Percentiles rank a stretch among this genome's conserved stretches.
Conservation (phyloP, 2,797 vertebrate genomes). For the Crocidura indochinensis region DNA sequence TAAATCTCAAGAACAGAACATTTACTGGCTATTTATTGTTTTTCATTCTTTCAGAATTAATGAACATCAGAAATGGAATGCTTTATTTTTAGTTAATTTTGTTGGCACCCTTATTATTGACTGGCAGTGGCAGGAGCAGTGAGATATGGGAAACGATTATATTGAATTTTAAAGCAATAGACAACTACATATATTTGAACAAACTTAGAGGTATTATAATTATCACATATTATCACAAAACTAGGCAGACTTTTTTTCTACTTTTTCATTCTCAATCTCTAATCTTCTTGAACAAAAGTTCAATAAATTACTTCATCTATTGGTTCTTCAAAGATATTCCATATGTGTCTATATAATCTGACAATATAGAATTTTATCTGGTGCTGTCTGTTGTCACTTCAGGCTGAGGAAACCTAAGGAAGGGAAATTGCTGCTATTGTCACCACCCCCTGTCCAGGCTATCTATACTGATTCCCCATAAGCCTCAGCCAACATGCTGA, state of each 20-base stretch:
- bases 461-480: too few relatives aligned
- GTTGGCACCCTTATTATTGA: not conserved
- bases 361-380: not conserved
- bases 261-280: not conserved
- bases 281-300: not conserved
- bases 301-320: not conserved
- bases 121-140: not conserved
- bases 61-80: not conserved
- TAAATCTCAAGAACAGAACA: conserved; percentile 59
- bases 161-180: not conserved
- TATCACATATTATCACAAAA: not conserved
- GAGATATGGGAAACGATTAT: not conserved
- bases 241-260: conserved; percentile 7
- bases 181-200: not conserved
- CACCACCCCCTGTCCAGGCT: not conserved
- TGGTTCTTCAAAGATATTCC: not conserved
- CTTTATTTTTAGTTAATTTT: conserved; percentile 48
- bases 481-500: not conserved
- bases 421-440: not conserved
- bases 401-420: not conserved
- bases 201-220: not conserved
- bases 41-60: conserved; percentile 58
- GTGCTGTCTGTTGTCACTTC: not conserved
- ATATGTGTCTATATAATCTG: fast-evolving
- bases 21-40: conserved; percentile 37